These are phyloP conservation scores for Macrotus californicus DNA, from an alignment of 2,113 vertebrate species.

Conservation along the genomic window DNA sequence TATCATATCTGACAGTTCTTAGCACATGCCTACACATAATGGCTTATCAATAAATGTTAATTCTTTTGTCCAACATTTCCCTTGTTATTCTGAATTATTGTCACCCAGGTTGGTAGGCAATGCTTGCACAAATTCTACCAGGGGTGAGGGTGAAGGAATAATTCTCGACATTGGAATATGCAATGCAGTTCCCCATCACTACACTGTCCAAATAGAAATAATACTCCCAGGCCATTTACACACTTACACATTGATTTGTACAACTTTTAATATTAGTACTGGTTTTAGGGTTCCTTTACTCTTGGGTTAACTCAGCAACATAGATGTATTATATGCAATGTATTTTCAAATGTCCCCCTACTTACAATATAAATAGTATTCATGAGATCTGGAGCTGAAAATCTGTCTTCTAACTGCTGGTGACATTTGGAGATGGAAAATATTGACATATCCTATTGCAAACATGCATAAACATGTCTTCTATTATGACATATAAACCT, in stretches of 20 bases:
- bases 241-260: background rate
- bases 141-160: background rate
- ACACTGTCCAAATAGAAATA: background rate
- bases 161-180: background rate
- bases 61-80: background rate
- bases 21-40: background rate
- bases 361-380: background rate
- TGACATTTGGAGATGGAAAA: conserved; percentile 44
- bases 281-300: background rate
- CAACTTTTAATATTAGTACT: background rate
- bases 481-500: background rate
- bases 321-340: background rate
- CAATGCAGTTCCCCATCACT: background rate
- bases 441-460: conserved; percentile 1
- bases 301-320: background rate
- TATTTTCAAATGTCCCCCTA: background rate
- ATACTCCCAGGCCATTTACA: background rate
- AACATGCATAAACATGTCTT: conserved; percentile 12
- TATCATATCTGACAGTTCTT: background rate
- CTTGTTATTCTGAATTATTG: background rate
- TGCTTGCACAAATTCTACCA: background rate
- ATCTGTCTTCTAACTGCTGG: conserved; percentile 30
- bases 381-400: background rate
- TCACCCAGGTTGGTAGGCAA: background rate
- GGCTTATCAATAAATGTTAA: background rate